Conservation (phyloP, 2,797 vertebrate genomes). For the Xiphorhynchus erythropygius region DNA sequence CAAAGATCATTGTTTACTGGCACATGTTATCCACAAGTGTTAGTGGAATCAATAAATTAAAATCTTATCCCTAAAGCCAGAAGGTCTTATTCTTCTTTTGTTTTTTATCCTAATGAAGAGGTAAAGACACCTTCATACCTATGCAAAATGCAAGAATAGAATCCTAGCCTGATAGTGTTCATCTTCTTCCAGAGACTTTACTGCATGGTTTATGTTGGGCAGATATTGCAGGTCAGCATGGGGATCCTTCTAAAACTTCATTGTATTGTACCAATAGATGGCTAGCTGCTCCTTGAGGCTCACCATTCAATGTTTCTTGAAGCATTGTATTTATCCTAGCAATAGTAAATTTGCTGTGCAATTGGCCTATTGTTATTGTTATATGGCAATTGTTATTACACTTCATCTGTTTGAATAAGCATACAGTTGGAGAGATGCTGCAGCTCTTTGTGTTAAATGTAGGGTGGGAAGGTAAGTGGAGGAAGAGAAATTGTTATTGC, state of each 20-base stretch:
- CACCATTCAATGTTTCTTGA: fast-evolving
- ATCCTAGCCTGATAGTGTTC: background rate
- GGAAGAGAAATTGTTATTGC: background rate
- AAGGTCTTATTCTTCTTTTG: background rate
- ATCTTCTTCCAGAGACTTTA: background rate
- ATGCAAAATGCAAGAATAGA: background rate
- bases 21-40: background rate
- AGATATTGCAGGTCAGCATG: background rate
- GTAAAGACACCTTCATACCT: background rate
- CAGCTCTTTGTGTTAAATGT: background rate
- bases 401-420: background rate
- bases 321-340: background rate
- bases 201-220: background rate
- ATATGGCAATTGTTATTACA: background rate
- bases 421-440: background rate
- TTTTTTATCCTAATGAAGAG: background rate
- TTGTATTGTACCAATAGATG: background rate
- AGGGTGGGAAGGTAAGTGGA: background rate
- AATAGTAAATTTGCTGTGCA: background rate
- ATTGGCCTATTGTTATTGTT: background rate
- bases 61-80: background rate
- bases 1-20: background rate
- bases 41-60: background rate
- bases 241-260: background rate
- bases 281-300: background rate